Conservation (phyloP, 2,888 invertebrate genomes). For the Mesochorus sp. region DNA sequence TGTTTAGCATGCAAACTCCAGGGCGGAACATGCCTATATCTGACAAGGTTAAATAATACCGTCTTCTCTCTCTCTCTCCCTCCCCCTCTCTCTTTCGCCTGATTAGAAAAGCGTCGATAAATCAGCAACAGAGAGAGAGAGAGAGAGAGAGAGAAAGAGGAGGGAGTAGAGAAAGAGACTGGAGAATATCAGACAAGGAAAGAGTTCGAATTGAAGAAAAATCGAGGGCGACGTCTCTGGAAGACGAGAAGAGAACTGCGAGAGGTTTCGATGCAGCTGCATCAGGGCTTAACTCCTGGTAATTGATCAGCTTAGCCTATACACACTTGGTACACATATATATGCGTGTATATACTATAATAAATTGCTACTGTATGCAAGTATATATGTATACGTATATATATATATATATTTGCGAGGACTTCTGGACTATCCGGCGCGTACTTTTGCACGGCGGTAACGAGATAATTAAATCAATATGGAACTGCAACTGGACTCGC, state of each 20-base stretch:
- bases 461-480: conserved; percentile 75
- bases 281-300: conserved; percentile 59
- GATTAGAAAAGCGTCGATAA: conserved; percentile 78
- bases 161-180: conserved; percentile 13
- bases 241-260: conserved; percentile 51
- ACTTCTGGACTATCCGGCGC: conserved; percentile 56
- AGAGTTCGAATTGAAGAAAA: conserved; percentile 45
- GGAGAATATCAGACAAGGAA: conserved; percentile 26
- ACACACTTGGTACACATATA: conserved; percentile 16
- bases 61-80: conserved; percentile 66
- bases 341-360: conserved; percentile 25
- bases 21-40: conserved; percentile 74
- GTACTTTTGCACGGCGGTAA: conserved; percentile 62
- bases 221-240: conserved; percentile 46
- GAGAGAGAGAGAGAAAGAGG: conserved; percentile 15
- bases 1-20: conserved; percentile 77
- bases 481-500: conserved; percentile 62
- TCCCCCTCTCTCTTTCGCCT: conserved; percentile 61
- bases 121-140: conserved; percentile 63
- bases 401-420: conserved; percentile 26
- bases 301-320: conserved; percentile 64
- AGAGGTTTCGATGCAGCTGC: conserved; percentile 53
- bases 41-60: conserved; percentile 80
- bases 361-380: conserved; percentile 16
- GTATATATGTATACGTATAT: conserved; percentile 27